phyloP scores from a whole-genome alignment of 2,113 vertebrate genomes.

The Megalops atlanticus region DNA sequence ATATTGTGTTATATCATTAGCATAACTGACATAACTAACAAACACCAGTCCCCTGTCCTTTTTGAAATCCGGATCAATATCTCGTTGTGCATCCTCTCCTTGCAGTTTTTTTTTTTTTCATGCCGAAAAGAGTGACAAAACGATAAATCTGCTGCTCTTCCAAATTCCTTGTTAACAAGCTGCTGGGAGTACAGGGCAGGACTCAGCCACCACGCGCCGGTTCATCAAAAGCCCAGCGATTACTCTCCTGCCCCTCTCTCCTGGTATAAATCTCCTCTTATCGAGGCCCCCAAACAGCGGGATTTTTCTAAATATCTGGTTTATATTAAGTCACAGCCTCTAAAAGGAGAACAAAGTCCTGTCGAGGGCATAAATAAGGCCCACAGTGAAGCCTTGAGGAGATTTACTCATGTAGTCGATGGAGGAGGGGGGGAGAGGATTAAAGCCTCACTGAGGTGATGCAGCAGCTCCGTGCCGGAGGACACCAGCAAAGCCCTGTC shows the following conservation, averaged over 20 bases:
- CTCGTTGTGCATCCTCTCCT: background rate
- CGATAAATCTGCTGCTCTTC: constrained; percentile 2
- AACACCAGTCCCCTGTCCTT: background rate
- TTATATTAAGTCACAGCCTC: constrained; percentile 37
- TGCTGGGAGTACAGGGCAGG: background rate
- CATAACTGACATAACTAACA: background rate
- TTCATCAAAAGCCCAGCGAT: constrained; percentile 26
- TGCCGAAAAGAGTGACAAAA: background rate
- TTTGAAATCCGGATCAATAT: background rate
- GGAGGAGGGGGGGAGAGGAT: background rate
- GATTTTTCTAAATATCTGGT: constrained; percentile 36
- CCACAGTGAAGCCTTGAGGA: constrained; percentile 24
- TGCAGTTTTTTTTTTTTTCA: background rate
- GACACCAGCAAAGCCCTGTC: background rate
- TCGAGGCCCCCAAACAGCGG: constrained; percentile 25
- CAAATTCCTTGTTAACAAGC: constrained; percentile 19
- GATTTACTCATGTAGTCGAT: constrained; percentile 27
- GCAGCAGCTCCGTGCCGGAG: background rate
- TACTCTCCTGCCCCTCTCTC: constrained; percentile 13
- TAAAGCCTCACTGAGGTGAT: constrained; percentile 9
- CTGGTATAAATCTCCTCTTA: constrained; percentile 37
- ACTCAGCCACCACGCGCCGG: background rate
- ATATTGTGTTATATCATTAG: background rate
- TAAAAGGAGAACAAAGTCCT: constrained; percentile 40
- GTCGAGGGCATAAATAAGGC: constrained; percentile 33